Percentiles rank a stretch among this genome's conserved stretches.
Conservation (phyloP, 2,797 vertebrate species). For the Myotis findleyi region DNA sequence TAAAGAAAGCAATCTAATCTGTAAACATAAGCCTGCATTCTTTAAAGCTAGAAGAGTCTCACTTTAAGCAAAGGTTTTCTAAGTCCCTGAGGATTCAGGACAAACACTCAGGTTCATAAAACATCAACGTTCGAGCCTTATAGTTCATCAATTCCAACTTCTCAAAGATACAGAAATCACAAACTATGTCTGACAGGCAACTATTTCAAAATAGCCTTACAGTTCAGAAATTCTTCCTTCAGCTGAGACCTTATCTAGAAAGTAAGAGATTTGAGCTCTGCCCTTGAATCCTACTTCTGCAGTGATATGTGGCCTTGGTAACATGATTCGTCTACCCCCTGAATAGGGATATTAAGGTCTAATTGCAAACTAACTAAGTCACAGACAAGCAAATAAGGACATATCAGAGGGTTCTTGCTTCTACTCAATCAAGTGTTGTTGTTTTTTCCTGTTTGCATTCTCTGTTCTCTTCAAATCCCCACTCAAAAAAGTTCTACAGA, state of each 20-base stretch:
- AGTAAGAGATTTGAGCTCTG: not conserved
- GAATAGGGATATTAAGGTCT: not conserved
- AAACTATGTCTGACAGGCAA: not conserved
- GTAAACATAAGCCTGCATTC: not conserved
- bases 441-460: not conserved
- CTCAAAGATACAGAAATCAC: not conserved
- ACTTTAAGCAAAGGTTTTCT: conserved; percentile 1
- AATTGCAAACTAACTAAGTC: not conserved
- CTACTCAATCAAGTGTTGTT: not conserved
- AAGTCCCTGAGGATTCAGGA: not conserved
- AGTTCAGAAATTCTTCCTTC: not conserved
- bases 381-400: not conserved
- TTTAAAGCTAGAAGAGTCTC: not conserved
- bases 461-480: not conserved
- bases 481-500: not conserved
- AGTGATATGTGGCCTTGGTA: not conserved
- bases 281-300: not conserved
- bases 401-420: not conserved
- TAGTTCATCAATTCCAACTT: not conserved
- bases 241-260: not conserved
- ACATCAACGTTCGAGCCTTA: not conserved
- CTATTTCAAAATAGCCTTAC: not conserved
- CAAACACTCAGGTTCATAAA: not conserved
- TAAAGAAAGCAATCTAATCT: conserved; percentile 18
- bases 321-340: not conserved